phyloP scores from a whole-genome alignment of 2,113 vertebrate species.

The Barbus barbus region DNA sequence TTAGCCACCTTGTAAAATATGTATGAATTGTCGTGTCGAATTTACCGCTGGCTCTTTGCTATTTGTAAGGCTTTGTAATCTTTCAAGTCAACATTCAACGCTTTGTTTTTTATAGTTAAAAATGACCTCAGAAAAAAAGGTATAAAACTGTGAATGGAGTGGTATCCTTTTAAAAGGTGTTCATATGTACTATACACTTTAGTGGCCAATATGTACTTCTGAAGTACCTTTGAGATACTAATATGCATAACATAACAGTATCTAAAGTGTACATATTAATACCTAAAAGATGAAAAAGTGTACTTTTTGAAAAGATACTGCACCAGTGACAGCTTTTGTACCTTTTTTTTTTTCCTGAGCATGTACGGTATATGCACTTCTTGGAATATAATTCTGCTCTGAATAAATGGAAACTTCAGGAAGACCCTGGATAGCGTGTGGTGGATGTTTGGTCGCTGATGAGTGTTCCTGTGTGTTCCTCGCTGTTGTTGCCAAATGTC shows the following conservation, averaged over 20 bases:
- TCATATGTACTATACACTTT: neutral
- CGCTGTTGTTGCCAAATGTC: slow-evolving; percentile 38
- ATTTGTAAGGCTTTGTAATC: neutral
- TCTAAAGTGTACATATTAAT: too few species aligned
- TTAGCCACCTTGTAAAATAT: too few species aligned
- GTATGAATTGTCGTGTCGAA: too few species aligned
- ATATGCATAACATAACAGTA: too few species aligned
- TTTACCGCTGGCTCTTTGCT: too few species aligned
- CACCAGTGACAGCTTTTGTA: too few species aligned
- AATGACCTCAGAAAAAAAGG: too few species aligned
- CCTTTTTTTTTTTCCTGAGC: too few species aligned
- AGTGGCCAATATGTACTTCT: neutral
- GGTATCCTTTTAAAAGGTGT: neutral
- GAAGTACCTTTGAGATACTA: neutral
- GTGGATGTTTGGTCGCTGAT: neutral
- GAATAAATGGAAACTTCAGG: neutral
- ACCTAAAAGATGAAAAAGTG: too few species aligned
- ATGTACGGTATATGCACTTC: neutral
- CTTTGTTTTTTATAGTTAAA: neutral
- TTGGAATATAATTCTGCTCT: neutral
- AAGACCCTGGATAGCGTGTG: neutral
- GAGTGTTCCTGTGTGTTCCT: neutral
- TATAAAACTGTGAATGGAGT: neutral
- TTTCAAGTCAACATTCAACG: neutral
- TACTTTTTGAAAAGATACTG: too few species aligned